phyloP scores from a whole-genome alignment of 2,113 vertebrate species.

The Otis tarda region DNA sequence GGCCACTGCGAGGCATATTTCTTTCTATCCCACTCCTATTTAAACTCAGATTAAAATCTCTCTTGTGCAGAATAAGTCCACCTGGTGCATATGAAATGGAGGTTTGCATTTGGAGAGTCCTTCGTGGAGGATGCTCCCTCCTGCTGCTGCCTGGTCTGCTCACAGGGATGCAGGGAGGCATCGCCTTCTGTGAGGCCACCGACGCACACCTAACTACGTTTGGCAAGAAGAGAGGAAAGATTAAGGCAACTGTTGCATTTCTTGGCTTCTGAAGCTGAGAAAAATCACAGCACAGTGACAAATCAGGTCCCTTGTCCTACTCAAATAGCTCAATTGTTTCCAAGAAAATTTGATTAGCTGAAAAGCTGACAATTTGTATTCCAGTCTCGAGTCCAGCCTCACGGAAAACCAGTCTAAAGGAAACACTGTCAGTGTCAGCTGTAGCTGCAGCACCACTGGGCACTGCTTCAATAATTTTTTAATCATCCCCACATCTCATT shows the following conservation, averaged over 20 bases:
- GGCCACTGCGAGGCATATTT: neutral
- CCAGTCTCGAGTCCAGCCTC: neutral
- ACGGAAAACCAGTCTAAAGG: neutral
- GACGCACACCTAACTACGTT: rapidly evolving
- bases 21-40: neutral
- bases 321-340: neutral
- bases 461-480: slow-evolving; percentile 30
- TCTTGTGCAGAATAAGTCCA: neutral
- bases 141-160: neutral
- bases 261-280: neutral
- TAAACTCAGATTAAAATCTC: neutral
- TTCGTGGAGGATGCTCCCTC: neutral
- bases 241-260: neutral
- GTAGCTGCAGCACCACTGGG: neutral
- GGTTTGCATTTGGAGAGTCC: neutral
- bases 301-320: neutral
- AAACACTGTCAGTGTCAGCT: neutral
- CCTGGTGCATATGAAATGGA: neutral
- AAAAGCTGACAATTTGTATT: neutral
- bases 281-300: neutral
- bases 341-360: neutral
- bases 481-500: neutral
- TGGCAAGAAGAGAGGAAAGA: neutral
- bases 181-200: neutral
- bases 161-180: rapidly evolving